These are phyloP conservation scores for Pachyseris speciosa DNA, from an alignment of 64 coral and sea anemone genomes.

Conservation along the genomic window DNA sequence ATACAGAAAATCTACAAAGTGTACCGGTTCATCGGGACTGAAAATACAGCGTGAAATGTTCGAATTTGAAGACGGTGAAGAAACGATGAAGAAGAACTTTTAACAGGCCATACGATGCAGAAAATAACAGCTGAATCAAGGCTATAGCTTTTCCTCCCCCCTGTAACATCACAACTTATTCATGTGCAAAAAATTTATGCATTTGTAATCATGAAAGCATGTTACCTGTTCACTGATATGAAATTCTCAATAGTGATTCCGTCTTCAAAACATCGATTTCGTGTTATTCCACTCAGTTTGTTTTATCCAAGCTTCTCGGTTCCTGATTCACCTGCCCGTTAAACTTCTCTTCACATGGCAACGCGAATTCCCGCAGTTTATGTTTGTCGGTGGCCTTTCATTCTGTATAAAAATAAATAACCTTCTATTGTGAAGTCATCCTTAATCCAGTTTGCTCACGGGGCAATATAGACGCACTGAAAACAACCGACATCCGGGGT, in stretches of 20 bases:
- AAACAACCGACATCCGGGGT: not conserved
- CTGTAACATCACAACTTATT: too few species aligned
- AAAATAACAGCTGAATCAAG: too few species aligned
- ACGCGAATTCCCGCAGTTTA: constrained; percentile 6
- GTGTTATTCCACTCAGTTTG: not conserved
- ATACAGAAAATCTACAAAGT: too few species aligned
- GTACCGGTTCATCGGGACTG: too few species aligned
- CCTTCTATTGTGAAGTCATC: not conserved
- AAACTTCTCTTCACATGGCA: constrained; percentile 10
- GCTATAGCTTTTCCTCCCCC: too few species aligned
- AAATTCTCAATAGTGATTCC: not conserved
- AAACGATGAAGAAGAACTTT: too few species aligned
- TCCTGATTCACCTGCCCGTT: not conserved
- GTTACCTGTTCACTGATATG: not conserved
- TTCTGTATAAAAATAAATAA: not conserved
- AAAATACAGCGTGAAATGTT: too few species aligned
- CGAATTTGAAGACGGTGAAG: too few species aligned
- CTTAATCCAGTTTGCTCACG: not conserved
- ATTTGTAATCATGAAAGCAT: too few species aligned
- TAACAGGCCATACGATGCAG: too few species aligned
- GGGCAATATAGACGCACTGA: not conserved
- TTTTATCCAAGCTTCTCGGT: too few species aligned
- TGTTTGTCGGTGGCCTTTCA: not conserved
- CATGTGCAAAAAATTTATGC: too few species aligned
- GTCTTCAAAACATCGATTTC: not conserved